Base-by-base conservation (phyloP, 2,888 invertebrate species). In the Scaptomyza cyrtandrae region DNA sequence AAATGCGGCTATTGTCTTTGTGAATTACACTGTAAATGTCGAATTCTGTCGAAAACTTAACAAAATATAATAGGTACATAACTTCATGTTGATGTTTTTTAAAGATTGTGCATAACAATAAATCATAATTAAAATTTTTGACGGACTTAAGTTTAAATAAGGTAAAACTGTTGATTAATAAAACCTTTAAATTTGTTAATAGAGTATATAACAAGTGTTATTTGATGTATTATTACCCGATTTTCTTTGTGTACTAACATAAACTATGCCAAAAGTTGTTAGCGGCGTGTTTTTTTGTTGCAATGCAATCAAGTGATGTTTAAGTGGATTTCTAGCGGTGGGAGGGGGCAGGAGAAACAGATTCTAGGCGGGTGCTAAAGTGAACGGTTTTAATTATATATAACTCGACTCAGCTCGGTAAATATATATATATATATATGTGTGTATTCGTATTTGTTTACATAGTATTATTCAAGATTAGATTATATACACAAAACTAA, bases 291-390 rank as follows among this genome's bases (percentile, higher is more conserved):
- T 14, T 49, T 54, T 43, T 49, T 55, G 55, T 43, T 43, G 58
- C 75, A 71, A 56, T 71, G 71, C 78, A 80, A 75, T 84, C 78
- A 75, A 52, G n/a, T 64, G 41, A 58, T 50, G 24, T 37, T 37
- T 45, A 16, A 16, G 39, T 46, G 53, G 54, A 58, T 19, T 37
- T 31, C 19, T 13, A 48, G n/a, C 7, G 44, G 10, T 5, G 3
- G 24, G 2, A 24, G 19, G 16, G 6, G 16, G 2, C 6, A 24
- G 41, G 16, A 2, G 29, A 29, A 43, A 50, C 24, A 11, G 10
- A 49, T 64, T 57, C 60, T 58, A 54, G 54, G 45, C 46, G 54
- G 66, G 68, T 58, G 70, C 63, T 72, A 81, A 78, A 78, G 82
- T 72, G 83, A 79, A 64, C 45, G 75, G 55, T 14, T 68, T 68